Base-by-base conservation (phyloP, 2,888 invertebrate genomes). In the Drosophila neutralis region DNA sequence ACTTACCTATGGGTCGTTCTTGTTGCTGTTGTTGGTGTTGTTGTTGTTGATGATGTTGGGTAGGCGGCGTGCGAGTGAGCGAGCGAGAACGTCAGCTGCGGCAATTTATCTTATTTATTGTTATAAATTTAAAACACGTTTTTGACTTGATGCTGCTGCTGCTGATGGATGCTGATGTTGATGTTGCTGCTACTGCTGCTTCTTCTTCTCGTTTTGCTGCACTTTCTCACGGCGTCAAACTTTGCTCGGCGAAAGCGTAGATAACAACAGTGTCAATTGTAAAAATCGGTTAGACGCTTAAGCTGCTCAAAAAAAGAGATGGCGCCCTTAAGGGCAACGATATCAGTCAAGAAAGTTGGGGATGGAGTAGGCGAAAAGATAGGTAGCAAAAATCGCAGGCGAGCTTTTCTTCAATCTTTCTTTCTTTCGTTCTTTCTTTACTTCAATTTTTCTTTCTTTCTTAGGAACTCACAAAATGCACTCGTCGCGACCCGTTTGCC, bases 121-220 rank as follows among this genome's bases (percentile, higher is more conserved):
- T 72, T 80, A 60, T 52, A 73, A 78, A 69, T 75, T 74, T 69
- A 58, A 72, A 80, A 85, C 71, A 82, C 70, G 68, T 84, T 84
- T 78, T 64, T 54, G 42, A 60, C 40, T 58, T 56, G 29, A 33
- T 27, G 62, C 29, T 60, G n/a, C 49, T 45, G 40, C 54, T 51
- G 40, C 21, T 57, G 64, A 53, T 53, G 27, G 2, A 45, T 21
- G 45, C 7, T 45, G 45, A 45, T 45, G 45, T 15, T 45, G 21
- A 21, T 45, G 27, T 27, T 27, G 27, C 27, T 38, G 36, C 24
- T 31, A 48, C 48, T 64, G 42, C 2, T 42, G 60, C 54, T 57
- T 33, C 48, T 60, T 42, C 42, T 54, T 33, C 21, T 27, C 35
- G 61, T 49, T 57, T 68, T 51, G 60, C 53, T 68, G 69, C 76